Evolutionary conservation across 2,888 invertebrate species (phyloP), one percentile per base, ranked within the genome.

Genomic region (Rhimphoctona megacephalus): DNA sequence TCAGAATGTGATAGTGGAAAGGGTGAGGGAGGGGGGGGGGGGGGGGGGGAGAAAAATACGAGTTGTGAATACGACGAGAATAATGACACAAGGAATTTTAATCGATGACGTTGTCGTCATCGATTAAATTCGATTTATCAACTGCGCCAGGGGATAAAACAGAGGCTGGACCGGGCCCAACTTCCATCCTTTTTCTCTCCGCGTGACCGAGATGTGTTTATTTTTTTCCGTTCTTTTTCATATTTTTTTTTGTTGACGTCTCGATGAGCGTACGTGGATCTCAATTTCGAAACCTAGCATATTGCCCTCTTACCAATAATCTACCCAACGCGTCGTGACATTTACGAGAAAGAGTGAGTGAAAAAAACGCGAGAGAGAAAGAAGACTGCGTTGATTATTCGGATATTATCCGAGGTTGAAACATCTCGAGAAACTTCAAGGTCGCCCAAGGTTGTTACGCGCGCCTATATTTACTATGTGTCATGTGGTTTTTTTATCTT

Each of bases 391-490:
- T 66, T 46, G 73, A 67, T 83, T 67, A 79, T 64, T 83, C 33
- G 43, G 73, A 69, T 66, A 66, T 80, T 81, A 86, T 81, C 76
- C 86, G 80, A 85, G 81, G 76, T 39, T 74, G 61, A 57, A 74
- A 39, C 66, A 54, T 74, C 72, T 72, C 66, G 76, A 69, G 76
- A 72, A 70, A 36, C 64, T n/a, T 76, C 86, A 86, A 86, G 83
- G 83, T 81, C 86, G 57, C 33, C 39, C 86, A 86, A 86, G 86
- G 86, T 86, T 83, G 83, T 77, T 81, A 73, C 46, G 64, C 72
- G 64, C 39, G 52, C 22, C 39, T 73, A 64, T 66, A 52, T 61
- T 57, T 67, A 76, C 69, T 7, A 57, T 33, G 39, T 39, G 69
- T 78, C 66, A 25, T 36, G 78, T 25, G 69, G 19, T n/a, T 54